Evolutionary conservation across 2,888 invertebrate species (phyloP).

Genomic region (Dione vanillae): DNA sequence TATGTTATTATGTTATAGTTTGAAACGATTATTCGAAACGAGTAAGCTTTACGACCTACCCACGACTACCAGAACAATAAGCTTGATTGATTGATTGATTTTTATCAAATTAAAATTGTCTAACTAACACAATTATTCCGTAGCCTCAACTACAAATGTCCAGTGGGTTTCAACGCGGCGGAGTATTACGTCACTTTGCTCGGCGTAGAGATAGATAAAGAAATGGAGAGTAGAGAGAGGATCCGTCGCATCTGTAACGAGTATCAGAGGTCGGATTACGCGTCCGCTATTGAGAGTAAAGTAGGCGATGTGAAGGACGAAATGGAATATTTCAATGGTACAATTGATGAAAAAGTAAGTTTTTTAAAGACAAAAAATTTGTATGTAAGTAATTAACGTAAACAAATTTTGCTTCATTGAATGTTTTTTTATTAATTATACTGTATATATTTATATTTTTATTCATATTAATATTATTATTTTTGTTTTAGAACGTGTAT

Average conservation of each 20-base stretch:
- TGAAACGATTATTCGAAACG: too few species aligned
- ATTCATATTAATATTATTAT: constrained; percentile 8
- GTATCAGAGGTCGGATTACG: constrained; percentile 79
- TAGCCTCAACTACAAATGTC: constrained; percentile 87
- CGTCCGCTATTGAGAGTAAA: constrained; percentile 64
- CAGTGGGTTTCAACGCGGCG: constrained; percentile 92
- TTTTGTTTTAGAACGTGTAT: constrained; percentile 75
- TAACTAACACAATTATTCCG: constrained; percentile 11
- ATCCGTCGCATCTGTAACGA: constrained; percentile 83
- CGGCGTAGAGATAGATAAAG: constrained; percentile 73
- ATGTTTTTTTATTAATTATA: background rate
- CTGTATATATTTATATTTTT: background rate
- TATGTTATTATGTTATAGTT: too few species aligned
- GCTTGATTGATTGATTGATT: too few species aligned
- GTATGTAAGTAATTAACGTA: too few species aligned
- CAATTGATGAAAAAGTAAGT: constrained; percentile 65
- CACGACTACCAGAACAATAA: too few species aligned
- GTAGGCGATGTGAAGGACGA: constrained; percentile 75
- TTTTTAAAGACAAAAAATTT: background rate
- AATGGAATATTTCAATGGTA: constrained; percentile 73
- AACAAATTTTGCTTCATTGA: too few species aligned
- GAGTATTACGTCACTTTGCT: constrained; percentile 91
- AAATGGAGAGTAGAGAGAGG: constrained; percentile 71
- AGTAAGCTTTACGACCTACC: too few species aligned
- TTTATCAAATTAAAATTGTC: too few species aligned